Base-by-base conservation (phyloP, 2,888 invertebrate genomes). In the Leucophenga maculata region DNA sequence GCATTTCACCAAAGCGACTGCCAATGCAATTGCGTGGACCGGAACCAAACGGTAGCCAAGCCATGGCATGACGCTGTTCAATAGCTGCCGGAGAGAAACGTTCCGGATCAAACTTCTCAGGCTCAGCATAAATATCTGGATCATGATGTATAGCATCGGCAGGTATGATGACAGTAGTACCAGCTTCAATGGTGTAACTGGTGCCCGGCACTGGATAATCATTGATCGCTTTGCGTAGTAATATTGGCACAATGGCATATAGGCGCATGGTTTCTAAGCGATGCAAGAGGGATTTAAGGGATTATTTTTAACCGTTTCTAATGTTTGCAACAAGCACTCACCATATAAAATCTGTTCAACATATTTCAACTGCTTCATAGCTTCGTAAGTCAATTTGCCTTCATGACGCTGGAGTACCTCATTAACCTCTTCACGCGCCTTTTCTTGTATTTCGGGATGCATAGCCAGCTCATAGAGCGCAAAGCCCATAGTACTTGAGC, bases 81-180 rank as follows among this genome's bases (percentile, higher is more conserved):
- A 84, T 77, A 26, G 86, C 85, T 39, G 86, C 86, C 0, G 83
- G 77, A 0, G 75, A 80, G 72, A 90, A 90, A 55, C 89, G 84
- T 68, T 90, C 89, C 0, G 90, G 90, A 74, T 89, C 87, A 74
- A 89, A 90, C 18, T 72, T 78, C 6, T 87, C 84, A 0, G 90
- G 90, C 31, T 50, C 18, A n/a, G 89, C 86, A 75, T 88, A 90
- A 57, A 89, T 84, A 16, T 87, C 82, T 0, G 89, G 87, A 80
- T 90, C 89, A 55, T 86, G 84, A 67, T 90, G 90, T 62, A 90
- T 85, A 13, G 86, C 88, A 75, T 90, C 89, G 8, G 89, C 86
- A 1, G 92, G 91, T 69, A 92, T 89, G 39, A 91, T 86, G 0
- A 91, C 83, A 16, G 88, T 76, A 0, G 89, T 90, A 1, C 90